Conservation (phyloP, 2,888 invertebrate genomes). For the Unio pictorum region DNA sequence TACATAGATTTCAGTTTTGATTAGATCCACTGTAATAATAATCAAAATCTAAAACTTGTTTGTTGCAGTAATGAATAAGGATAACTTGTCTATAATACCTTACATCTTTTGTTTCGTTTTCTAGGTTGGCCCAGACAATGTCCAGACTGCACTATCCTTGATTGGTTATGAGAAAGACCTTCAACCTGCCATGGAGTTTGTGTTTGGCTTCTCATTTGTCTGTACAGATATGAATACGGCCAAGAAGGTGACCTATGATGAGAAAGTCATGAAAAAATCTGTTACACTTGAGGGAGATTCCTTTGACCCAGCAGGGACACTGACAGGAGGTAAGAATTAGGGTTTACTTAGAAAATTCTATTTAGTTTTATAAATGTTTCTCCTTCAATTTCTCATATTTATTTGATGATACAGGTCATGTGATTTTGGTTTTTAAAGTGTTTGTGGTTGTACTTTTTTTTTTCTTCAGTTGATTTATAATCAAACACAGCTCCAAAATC, state of each 20-base stretch:
- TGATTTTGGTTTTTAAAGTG: too few species aligned
- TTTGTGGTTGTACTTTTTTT: too few species aligned
- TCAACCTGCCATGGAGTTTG: constrained; percentile 86
- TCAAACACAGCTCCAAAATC: too few species aligned
- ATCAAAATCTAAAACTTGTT: too few species aligned
- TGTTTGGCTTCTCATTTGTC: constrained; percentile 89
- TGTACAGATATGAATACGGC: constrained; percentile 87
- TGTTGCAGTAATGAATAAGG: not conserved
- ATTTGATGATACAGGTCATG: too few species aligned
- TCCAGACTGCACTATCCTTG: constrained; percentile 85
- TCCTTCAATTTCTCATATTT: too few species aligned
- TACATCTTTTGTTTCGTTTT: not conserved
- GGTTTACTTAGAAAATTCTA: too few species aligned
- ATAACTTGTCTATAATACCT: not conserved
- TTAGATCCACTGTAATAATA: too few species aligned
- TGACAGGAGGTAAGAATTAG: constrained; percentile 84
- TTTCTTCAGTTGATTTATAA: too few species aligned
- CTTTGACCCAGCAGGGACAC: constrained; percentile 89
- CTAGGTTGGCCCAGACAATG: constrained; percentile 85
- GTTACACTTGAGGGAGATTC: constrained; percentile 95
- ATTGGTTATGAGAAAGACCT: constrained; percentile 80
- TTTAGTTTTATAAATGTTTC: too few species aligned
- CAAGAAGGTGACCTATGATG: constrained; percentile 85
- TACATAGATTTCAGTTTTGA: too few species aligned
- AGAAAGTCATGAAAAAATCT: constrained; percentile 69